These are phyloP conservation scores for Xestobium rufovillosum DNA, from an alignment of 2,888 invertebrate species.

Conservation along the genomic window DNA sequence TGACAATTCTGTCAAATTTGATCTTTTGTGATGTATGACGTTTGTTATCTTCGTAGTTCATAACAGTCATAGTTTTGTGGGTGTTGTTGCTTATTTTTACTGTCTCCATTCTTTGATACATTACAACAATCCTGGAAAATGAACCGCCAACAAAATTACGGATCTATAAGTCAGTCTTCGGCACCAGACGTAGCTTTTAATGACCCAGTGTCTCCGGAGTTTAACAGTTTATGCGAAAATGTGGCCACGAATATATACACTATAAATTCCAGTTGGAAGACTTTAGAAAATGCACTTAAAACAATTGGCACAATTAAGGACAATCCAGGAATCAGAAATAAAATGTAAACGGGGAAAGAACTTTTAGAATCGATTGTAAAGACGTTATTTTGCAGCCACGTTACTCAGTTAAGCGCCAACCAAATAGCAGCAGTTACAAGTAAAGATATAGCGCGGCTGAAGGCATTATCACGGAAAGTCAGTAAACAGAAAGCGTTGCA, in stretches of 20 bases:
- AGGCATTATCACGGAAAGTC: conserved; percentile 60
- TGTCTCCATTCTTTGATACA: too few species aligned
- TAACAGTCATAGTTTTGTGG: too few species aligned
- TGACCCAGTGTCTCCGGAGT: conserved; percentile 65
- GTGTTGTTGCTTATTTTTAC: too few species aligned
- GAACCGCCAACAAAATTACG: conserved; percentile 33
- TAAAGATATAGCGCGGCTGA: conserved; percentile 64
- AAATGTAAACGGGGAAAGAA: conserved; percentile 47
- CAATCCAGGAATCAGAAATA: conserved; percentile 57
- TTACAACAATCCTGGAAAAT: too few species aligned
- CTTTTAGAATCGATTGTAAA: conserved; percentile 4
- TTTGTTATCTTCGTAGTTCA: too few species aligned
- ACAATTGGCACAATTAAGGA: conserved; percentile 70
- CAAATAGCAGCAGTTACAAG: conserved; percentile 65
- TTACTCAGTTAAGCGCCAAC: conserved; percentile 68
- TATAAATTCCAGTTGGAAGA: conserved; percentile 65
- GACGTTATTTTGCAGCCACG: conserved; percentile 49
- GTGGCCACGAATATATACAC: conserved; percentile 75
- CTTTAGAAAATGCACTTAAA: conserved; percentile 65
- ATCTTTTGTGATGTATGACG: too few species aligned
- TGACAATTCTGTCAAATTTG: too few species aligned
- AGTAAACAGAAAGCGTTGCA: conserved; percentile 77
- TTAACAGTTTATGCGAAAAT: conserved; percentile 71
- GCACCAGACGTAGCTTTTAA: conserved; percentile 62
- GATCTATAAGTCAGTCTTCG: conserved; percentile 36